Evolutionary conservation across 2,888 invertebrate genomes (phyloP), one percentile per base, ranked within the genome.

Genomic region (Pammene fasciana): DNA sequence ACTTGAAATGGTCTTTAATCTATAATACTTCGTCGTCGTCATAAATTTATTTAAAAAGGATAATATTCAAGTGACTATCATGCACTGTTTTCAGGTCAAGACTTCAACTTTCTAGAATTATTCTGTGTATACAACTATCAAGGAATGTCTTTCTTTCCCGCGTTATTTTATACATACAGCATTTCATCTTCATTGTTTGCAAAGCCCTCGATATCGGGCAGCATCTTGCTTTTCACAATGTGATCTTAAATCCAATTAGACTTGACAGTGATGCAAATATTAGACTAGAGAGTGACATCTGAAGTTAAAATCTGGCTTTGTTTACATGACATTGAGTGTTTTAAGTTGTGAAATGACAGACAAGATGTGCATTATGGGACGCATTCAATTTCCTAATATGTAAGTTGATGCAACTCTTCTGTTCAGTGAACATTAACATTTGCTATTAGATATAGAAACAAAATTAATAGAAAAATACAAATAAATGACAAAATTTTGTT

Each of bases 161-260:
- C 18, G 52, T 16, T 26, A 16, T 55, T 14, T 50, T 68, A 38
- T 14, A 36, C 50, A 68, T 68, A 57, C 57, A 68, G 34, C 50
- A 57, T 56, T 64, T 50, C 4, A 26, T 52, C 50, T 45, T 56
- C 56, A 68, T 68, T 68, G 67, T 68, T 67, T 56, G 62, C 62
- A 62, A 62, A 59, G 46, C 13, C n/a, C 41, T 56, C 59, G 46
- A 56, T 68, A 68, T 62, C 55, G 26, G 26, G 6, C 41, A 34
- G 48, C 14, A 67, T 61, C 61, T 68, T 34, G 38, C 38, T 13
- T 64, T 57, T 68, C 34, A 62, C 62, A 64, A 68, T 56, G 55
- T 43, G 55, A 68, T 56, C 62, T 60, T 67, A 61, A 54, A 61
- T 61, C 54, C 60, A 46, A 67, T 54, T 54, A 60, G 54, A 61